phyloP scores from a whole-genome alignment of 2,113 vertebrate species.

The Siniperca chuatsi region DNA sequence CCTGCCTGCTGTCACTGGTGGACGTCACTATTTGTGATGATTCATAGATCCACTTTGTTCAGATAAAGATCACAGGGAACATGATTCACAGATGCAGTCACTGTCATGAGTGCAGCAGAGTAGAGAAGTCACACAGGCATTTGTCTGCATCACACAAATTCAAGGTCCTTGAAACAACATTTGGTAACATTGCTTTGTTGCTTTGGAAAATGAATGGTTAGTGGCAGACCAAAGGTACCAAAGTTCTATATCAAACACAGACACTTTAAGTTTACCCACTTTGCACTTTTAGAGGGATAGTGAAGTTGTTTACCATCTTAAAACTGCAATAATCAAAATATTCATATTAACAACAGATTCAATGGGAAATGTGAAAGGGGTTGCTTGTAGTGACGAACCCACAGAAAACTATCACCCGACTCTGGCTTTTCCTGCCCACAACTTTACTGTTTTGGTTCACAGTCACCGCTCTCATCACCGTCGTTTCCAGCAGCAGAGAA shows the following conservation, averaged over 20 bases:
- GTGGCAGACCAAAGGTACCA: not conserved
- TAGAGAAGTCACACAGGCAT: not conserved
- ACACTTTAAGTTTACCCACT: not conserved
- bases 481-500: too few species aligned
- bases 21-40: slow-evolving; percentile 35
- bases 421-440: too few species aligned
- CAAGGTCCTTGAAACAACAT: not conserved
- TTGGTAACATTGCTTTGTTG: not conserved
- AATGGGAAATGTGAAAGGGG: not conserved
- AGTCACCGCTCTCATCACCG: too few species aligned
- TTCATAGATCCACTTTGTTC: slow-evolving; percentile 22
- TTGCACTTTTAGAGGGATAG: not conserved
- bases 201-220: not conserved
- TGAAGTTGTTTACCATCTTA: not conserved
- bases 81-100: slow-evolving; percentile 9
- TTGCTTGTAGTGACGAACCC: not conserved
- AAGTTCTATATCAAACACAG: not conserved
- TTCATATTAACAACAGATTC: not conserved
- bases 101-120: not conserved
- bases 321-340: not conserved
- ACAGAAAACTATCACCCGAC: too few species aligned
- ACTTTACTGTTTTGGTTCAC: too few species aligned
- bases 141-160: not conserved
- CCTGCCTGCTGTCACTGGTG: not conserved
- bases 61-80: slow-evolving; percentile 19